Evolutionary conservation across 2,888 invertebrate genomes (phyloP).

Genomic region (Encarsia formosa): DNA sequence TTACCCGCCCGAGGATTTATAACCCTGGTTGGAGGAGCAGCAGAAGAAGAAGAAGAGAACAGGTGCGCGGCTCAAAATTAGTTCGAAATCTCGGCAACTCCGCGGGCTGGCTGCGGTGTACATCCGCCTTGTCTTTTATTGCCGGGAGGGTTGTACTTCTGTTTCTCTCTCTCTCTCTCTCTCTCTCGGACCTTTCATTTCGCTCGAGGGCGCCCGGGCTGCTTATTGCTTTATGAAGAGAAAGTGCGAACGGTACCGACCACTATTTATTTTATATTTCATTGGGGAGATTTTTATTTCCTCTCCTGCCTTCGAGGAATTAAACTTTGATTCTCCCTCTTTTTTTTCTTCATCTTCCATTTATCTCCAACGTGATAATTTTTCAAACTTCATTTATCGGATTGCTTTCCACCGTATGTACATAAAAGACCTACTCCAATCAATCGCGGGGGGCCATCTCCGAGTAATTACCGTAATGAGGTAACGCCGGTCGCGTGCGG

Average conservation of each 20-base stretch:
- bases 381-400: no score
- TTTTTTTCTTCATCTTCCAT: no score
- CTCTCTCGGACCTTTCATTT: no score
- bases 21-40: conserved; percentile 9
- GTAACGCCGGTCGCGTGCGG: conserved; percentile 32
- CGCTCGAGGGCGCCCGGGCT: not conserved
- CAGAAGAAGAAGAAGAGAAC: conserved; percentile 24
- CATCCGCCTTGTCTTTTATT: conserved; percentile 24
- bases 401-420: no score
- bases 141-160: conserved; percentile 1
- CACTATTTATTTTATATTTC: no score
- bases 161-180: not conserved
- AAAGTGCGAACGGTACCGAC: conserved; percentile 2
- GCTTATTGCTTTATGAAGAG: conserved; percentile 22
- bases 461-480: conserved; percentile 49
- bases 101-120: conserved; percentile 13
- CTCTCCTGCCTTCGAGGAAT: no score
- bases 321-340: not conserved
- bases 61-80: conserved; percentile 35
- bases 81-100: conserved; percentile 30
- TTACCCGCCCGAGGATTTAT: no score
- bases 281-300: no score
- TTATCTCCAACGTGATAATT: no score
- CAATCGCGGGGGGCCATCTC: conserved; percentile 6
- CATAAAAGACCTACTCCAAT: no score